Base-by-base conservation (phyloP, 2,113 vertebrate species). In the Engystomops pustulosus region DNA sequence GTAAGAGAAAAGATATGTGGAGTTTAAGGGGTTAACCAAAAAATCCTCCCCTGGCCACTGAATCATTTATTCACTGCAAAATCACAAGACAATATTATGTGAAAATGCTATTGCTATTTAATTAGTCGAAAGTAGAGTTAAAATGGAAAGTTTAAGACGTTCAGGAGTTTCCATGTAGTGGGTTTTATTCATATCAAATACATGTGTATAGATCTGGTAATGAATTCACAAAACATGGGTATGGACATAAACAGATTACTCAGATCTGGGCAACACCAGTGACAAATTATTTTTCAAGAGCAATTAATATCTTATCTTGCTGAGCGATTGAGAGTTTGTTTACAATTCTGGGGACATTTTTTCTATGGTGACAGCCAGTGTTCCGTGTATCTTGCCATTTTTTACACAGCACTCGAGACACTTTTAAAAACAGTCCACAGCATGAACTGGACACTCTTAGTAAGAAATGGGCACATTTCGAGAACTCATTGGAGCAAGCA, bases 161-260 rank as follows among this genome's bases (percentile, higher is more conserved):
- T 18, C 11, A 20, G 51, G 14, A 25, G 32, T 11, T 67, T 80
- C 11, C 8, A 69, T 53, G 18, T 69, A 53, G 1, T 69, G 7
- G 11, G 17, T 55, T 58, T 72, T 47, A 81, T 72, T 72, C 41
- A 58, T 58, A 34, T 14, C 38, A 38, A 81, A 55, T 72, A 72
- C 71, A 71, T 58, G 45, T 55, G 58, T 81, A 72, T 71, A 38
- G 34, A 58, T 81, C 60, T 51, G 18, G 30, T 81, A 69, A 51
- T 81, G 10, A 81, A 69, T 81, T 58, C 20, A 81, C 12, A 81
- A 71, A 80, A 25, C 49, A 25, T 44, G 36, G 32, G 49, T 15
- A 81, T 23, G 36, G 49, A 55, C 80, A 30, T 55, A 81, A 81
- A 81, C 10, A 70, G 49, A 81, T 72, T 81, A 58, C 34, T 72